A percentile compares a stretch with the other conserved stretches of the same genome.
Conservation (phyloP, 2,888 invertebrate genomes). For the Mesorhabditis belari region DNA sequence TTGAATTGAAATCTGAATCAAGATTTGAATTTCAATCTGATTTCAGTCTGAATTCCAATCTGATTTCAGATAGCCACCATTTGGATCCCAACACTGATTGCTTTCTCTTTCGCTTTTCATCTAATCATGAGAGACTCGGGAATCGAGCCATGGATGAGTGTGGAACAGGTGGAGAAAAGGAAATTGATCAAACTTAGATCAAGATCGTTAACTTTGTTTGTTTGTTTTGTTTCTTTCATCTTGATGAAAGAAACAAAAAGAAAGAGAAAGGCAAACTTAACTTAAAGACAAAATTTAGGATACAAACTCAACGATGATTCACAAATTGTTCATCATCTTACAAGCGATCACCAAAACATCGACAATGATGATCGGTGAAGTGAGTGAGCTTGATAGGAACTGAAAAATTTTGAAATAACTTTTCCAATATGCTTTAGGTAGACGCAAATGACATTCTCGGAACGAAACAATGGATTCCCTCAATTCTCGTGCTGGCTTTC, state of each 20-base stretch:
- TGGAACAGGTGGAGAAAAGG: constrained; percentile 11
- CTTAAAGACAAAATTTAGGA: constrained; percentile 7
- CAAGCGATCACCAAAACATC: constrained; percentile 51
- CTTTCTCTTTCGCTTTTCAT: constrained; percentile 49
- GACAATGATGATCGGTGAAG: constrained; percentile 52
- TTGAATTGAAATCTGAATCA: too few relatives aligned
- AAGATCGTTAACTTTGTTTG: too few relatives aligned
- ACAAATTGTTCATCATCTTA: constrained; percentile 31
- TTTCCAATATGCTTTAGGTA: constrained; percentile 1
- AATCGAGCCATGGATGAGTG: constrained; percentile 44
- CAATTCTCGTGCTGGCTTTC: constrained; percentile 44
- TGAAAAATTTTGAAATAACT: not conserved
- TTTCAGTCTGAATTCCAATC: not conserved
- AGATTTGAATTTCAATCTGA: too few relatives aligned
- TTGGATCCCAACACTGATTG: constrained; percentile 49
- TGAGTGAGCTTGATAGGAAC: too few relatives aligned
- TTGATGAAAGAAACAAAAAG: too few relatives aligned
- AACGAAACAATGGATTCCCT: constrained; percentile 45
- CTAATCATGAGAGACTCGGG: constrained; percentile 47
- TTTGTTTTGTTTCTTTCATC: too few relatives aligned
- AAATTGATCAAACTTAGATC: not conserved
- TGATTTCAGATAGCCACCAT: constrained; percentile 44
- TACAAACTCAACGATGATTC: constrained; percentile 22
- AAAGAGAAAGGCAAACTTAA: constrained; percentile 1
- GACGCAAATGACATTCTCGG: constrained; percentile 32